A percentile compares a stretch with the other conserved stretches of the same genome.
phyloP scores from a whole-genome alignment of 1,140 invertebrate species.

The Pseudomyrmex cubaensis region DNA sequence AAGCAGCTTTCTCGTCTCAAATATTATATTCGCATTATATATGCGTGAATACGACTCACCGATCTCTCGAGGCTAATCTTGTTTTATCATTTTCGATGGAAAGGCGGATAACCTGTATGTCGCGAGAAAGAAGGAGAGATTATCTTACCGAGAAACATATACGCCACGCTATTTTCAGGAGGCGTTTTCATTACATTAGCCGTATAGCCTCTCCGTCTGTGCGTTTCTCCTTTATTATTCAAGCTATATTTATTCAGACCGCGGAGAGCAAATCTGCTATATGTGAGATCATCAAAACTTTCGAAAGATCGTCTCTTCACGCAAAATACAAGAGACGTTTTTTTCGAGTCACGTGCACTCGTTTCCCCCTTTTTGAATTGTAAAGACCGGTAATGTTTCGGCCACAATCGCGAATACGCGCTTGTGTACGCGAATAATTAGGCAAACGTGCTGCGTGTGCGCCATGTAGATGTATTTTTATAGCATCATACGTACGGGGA shows the following conservation, averaged over 20 bases:
- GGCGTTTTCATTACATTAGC: background rate
- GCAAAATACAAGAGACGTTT: background rate
- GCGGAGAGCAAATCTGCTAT: background rate
- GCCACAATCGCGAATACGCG: too few relatives aligned
- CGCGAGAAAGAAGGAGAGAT: background rate
- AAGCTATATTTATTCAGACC: background rate
- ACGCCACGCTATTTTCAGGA: background rate
- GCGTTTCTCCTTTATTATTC: conserved; percentile 39
- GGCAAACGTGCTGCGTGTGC: background rate
- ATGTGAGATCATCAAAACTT: background rate
- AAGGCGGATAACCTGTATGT: background rate
- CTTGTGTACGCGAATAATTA: background rate
- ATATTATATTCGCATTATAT: conserved; percentile 4
- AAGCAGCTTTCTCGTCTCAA: background rate
- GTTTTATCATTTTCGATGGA: conserved; percentile 6
- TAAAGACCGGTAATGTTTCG: too few relatives aligned
- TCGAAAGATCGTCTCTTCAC: background rate
- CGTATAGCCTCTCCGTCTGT: background rate
- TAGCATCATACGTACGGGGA: conserved; percentile 49
- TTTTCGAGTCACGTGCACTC: background rate
- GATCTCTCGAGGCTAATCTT: background rate
- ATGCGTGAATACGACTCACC: too few relatives aligned
- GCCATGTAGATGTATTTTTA: conserved; percentile 56
- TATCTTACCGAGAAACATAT: background rate
- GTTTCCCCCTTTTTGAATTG: background rate